Evolutionary conservation across 2,113 vertebrate genomes (phyloP).

Genomic region (Microtus montanus): DNA sequence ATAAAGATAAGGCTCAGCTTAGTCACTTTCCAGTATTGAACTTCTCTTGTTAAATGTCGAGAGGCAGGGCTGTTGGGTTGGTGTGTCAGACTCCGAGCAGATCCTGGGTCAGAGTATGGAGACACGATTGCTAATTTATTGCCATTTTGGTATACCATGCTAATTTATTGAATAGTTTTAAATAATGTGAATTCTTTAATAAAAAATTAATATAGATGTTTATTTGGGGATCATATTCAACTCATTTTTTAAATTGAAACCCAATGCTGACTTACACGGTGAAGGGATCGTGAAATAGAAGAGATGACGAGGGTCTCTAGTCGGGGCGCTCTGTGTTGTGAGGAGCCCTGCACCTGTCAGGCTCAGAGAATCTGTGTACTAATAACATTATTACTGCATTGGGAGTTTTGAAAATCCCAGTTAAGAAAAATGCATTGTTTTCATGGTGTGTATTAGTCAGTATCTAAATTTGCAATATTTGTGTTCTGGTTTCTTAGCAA

Average conservation of each 20-base stretch:
- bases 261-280: neutral
- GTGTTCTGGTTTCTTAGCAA: conserved; percentile 29
- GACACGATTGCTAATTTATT: conserved; percentile 57
- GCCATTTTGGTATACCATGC: conserved; percentile 37
- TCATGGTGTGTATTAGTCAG: neutral
- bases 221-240: neutral
- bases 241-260: conserved; percentile 34
- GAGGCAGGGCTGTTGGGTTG: conserved; percentile 2
- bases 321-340: neutral
- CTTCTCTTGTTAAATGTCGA: neutral
- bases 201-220: conserved; percentile 34
- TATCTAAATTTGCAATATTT: neutral
- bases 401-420: neutral
- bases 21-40: neutral
- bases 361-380: conserved; percentile 5
- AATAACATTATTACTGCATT: neutral
- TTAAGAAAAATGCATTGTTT: neutral
- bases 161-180: conserved; percentile 69
- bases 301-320: neutral
- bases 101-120: conserved; percentile 49
- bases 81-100: conserved; percentile 36
- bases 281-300: neutral
- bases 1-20: neutral
- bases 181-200: conserved; percentile 63
- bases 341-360: conserved; percentile 10